A percentile compares a stretch with the other conserved stretches of the same genome.
Evolutionary conservation across 2,888 invertebrate species (phyloP).

Genomic region (Nomada fucata): DNA sequence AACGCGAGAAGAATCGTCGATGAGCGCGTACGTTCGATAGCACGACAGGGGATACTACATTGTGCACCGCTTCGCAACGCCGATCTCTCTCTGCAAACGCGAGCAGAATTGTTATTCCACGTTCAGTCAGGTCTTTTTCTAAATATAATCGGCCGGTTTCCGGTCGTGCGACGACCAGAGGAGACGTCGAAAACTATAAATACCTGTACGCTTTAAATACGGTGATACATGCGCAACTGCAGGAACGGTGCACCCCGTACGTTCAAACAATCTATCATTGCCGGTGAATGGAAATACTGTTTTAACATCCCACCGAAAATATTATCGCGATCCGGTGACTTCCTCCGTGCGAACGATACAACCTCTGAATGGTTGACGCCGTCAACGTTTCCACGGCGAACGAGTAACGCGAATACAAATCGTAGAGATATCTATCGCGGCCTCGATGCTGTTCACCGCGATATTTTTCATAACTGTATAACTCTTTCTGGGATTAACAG

Average conservation of each 20-base stretch:
- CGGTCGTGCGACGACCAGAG: conserved; percentile 62
- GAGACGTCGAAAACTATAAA: conserved; percentile 68
- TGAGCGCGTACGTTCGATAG: conserved; percentile 11
- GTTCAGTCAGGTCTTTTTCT: conserved; percentile 71
- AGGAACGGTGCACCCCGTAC: conserved; percentile 27
- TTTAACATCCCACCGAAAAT: conserved; percentile 6
- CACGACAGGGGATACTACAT: conserved; percentile 5
- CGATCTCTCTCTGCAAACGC: conserved; percentile 43
- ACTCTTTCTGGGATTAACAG: too few relatives aligned
- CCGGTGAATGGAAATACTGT: conserved; percentile 17
- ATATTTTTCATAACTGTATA: too few relatives aligned
- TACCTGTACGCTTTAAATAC: too few relatives aligned
- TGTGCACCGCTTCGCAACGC: conserved; percentile 46
- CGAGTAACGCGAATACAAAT: too few relatives aligned
- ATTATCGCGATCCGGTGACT: neutral
- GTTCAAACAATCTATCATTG: conserved; percentile 17
- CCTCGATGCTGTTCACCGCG: too few relatives aligned
- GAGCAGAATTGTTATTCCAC: conserved; percentile 60
- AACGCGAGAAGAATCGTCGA: neutral
- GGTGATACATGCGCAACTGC: conserved; percentile 42
- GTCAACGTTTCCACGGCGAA: too few relatives aligned
- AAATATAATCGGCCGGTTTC: conserved; percentile 77
- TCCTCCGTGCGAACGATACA: neutral
- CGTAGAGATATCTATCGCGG: too few relatives aligned
- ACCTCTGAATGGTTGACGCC: too few relatives aligned